Conservation (phyloP, 2,797 vertebrate species). For the Lutjanus campechanus region DNA sequence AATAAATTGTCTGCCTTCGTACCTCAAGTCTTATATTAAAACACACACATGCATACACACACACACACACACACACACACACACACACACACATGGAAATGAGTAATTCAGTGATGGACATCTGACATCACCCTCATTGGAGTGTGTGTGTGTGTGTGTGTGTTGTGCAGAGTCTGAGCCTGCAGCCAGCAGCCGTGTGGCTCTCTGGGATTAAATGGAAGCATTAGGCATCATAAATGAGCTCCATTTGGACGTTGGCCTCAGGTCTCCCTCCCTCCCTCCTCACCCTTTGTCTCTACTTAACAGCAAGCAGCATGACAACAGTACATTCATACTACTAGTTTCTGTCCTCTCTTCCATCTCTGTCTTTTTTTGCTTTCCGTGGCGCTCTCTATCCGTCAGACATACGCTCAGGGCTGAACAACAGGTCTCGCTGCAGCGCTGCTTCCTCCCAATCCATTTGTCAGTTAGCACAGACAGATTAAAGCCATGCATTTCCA, state of each 20-base stretch:
- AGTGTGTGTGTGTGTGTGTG: constrained; percentile 12
- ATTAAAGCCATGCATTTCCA: constrained; percentile 70
- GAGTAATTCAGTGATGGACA: constrained; percentile 27
- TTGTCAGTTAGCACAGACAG: constrained; percentile 66
- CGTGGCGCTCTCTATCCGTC: constrained; percentile 31
- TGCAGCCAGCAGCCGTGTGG: constrained; percentile 28
- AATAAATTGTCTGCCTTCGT: constrained; percentile 13
- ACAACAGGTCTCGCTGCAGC: constrained; percentile 61
- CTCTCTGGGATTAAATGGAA: constrained; percentile 72
- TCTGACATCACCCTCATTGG: constrained; percentile 19
- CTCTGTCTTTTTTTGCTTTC: not conserved
- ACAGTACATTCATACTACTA: constrained; percentile 20
- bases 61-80: not conserved
- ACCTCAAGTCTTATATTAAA: not conserved
- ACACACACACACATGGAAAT: constrained; percentile 14
- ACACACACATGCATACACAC: no score
- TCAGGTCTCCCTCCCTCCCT: constrained; percentile 38
- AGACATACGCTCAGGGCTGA: constrained; percentile 60
- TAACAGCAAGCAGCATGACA: constrained; percentile 47
- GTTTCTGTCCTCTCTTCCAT: constrained; percentile 18
- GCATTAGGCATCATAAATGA: constrained; percentile 73
- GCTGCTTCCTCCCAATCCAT: constrained; percentile 46
- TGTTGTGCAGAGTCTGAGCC: constrained; percentile 39
- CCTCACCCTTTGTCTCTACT: constrained; percentile 31
- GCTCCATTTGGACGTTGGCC: constrained; percentile 69